Evolutionary conservation across 2,113 vertebrate genomes (phyloP).

Genomic region (Leptobrachium ailaonicum): DNA sequence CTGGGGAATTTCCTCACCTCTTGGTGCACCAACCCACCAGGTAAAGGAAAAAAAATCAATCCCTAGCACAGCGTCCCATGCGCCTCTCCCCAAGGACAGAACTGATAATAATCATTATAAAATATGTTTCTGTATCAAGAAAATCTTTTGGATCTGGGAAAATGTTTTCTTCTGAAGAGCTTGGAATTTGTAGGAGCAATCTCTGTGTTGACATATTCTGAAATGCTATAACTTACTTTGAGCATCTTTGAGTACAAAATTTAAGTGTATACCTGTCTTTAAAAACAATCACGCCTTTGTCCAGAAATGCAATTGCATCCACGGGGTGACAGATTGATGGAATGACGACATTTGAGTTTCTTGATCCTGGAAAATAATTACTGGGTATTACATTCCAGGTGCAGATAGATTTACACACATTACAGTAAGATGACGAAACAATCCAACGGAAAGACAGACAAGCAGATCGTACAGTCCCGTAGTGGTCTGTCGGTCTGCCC

Average conservation of each 20-base stretch:
- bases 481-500: not conserved
- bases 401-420: not conserved
- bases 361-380: slow-evolving; percentile 11
- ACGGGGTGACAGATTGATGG: slow-evolving; percentile 8
- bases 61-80: too few relatives aligned
- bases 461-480: not conserved
- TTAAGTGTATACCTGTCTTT: slow-evolving; percentile 10
- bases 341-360: not conserved
- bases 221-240: too few relatives aligned
- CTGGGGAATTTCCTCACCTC: too few relatives aligned
- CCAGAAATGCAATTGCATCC: slow-evolving; percentile 9
- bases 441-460: not conserved
- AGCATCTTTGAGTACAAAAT: not conserved
- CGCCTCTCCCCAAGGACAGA: too few relatives aligned
- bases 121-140: too few relatives aligned
- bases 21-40: too few relatives aligned
- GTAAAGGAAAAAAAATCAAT: too few relatives aligned
- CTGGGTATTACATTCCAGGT: not conserved
- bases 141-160: too few relatives aligned
- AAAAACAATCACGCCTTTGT: slow-evolving; percentile 9
- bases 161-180: too few relatives aligned
- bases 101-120: too few relatives aligned
- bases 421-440: not conserved
- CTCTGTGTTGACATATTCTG: too few relatives aligned
- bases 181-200: too few relatives aligned